phyloP scores from a whole-genome alignment of 2,797 vertebrate species.

The Hephaestus fuliginosus region DNA sequence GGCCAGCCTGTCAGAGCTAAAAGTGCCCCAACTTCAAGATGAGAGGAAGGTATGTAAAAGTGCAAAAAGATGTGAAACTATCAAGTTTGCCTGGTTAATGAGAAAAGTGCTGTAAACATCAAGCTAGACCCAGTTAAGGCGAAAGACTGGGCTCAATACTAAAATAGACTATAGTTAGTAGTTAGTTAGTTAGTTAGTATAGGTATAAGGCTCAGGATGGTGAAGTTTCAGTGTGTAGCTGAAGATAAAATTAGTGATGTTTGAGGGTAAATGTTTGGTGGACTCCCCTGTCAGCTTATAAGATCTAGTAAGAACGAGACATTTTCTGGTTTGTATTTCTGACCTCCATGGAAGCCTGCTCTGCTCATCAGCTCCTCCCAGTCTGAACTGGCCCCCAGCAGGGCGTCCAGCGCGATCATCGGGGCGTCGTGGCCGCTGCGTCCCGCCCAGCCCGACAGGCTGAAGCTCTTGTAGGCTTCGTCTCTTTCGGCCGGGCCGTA shows the following conservation, averaged over 20 bases:
- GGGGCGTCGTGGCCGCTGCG: conserved; percentile 86
- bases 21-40: neutral
- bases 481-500: conserved; percentile 83
- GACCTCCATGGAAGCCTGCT: conserved; percentile 83
- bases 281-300: neutral
- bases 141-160: too few species aligned
- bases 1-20: conserved; percentile 10
- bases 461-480: conserved; percentile 82
- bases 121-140: neutral
- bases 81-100: neutral
- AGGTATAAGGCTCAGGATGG: too few species aligned
- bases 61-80: neutral
- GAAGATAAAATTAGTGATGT: neutral
- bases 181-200: too few species aligned
- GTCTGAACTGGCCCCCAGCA: conserved; percentile 78
- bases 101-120: neutral
- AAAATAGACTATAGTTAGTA: neutral
- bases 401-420: conserved; percentile 85
- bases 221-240: neutral
- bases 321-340: conserved; percentile 29
- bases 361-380: conserved; percentile 86
- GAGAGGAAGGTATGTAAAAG: neutral
- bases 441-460: conserved; percentile 84
- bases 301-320: neutral
- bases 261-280: neutral